phyloP scores from a whole-genome alignment of 1,140 invertebrate species.

The Ptiloglossa arizonensis region DNA sequence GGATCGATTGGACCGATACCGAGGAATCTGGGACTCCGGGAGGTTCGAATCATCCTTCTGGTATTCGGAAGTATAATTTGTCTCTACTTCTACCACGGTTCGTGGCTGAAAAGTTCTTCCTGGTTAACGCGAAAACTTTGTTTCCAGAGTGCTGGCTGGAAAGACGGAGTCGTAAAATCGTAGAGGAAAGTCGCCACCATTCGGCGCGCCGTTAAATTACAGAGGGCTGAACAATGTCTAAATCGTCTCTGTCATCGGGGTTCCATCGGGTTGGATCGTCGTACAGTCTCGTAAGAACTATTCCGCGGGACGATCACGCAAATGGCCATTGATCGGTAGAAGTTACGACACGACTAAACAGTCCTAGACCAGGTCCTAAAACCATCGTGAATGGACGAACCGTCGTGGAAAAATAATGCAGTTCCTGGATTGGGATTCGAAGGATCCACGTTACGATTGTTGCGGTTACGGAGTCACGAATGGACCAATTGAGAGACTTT shows the following conservation, averaged over 20 bases:
- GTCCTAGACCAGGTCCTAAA: slow-evolving; percentile 1
- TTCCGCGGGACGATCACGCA: slow-evolving; percentile 50
- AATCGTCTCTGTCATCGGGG: slow-evolving; percentile 34
- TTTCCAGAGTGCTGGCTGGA: neutral
- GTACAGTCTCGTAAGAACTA: slow-evolving; percentile 31
- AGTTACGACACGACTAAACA: slow-evolving; percentile 49
- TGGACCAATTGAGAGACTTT: no score
- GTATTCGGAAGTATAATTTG: neutral
- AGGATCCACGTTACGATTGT: slow-evolving; percentile 23
- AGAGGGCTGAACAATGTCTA: slow-evolving; percentile 47
- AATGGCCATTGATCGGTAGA: slow-evolving; percentile 42
- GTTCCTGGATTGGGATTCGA: slow-evolving; percentile 30
- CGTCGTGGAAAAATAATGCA: slow-evolving; percentile 27
- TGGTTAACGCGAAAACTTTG: neutral
- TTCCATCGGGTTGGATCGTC: slow-evolving; percentile 12
- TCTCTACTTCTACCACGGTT: neutral
- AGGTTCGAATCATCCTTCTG: neutral
- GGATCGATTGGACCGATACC: neutral
- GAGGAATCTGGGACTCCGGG: neutral
- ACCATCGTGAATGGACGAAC: slow-evolving; percentile 35
- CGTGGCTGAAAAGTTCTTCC: neutral
- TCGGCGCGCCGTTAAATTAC: slow-evolving; percentile 51
- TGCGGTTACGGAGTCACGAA: neutral
- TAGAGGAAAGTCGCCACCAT: slow-evolving; percentile 7
- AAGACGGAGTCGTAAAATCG: slow-evolving; percentile 15